phyloP scores from a whole-genome alignment of 2,113 vertebrate genomes.

The Rutilus rutilus region DNA sequence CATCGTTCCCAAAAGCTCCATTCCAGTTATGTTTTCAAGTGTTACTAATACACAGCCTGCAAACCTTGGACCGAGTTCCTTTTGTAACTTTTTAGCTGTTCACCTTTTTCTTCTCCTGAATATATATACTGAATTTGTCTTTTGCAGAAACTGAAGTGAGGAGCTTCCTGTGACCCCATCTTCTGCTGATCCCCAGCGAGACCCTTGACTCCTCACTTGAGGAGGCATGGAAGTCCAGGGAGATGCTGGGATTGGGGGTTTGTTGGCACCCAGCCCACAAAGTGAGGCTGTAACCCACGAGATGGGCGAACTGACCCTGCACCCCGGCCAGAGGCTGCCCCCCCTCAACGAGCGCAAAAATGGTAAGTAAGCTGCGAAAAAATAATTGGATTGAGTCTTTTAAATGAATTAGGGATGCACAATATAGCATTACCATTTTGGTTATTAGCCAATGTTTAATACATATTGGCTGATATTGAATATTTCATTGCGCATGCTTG shows the following conservation, averaged over 20 bases:
- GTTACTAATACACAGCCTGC: neutral
- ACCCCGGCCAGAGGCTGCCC: conserved; percentile 85
- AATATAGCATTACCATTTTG: too few relatives aligned
- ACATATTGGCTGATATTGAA: too few relatives aligned
- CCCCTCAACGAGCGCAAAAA: conserved; percentile 94
- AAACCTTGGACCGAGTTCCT: neutral
- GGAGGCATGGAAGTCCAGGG: conserved; percentile 84
- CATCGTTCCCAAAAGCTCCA: conserved; percentile 11
- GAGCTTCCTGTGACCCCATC: conserved; percentile 44
- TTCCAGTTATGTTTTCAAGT: neutral
- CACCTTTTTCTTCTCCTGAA: neutral
- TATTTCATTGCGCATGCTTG: too few relatives aligned
- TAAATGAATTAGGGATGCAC: neutral
- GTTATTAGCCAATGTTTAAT: too few relatives aligned
- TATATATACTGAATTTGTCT: conserved; percentile 20
- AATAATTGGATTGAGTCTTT: neutral
- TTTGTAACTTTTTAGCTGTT: neutral
- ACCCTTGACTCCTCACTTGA: conserved; percentile 55
- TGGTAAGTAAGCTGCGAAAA: conserved; percentile 75
- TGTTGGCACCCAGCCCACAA: conserved; percentile 90
- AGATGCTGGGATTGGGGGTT: conserved; percentile 75
- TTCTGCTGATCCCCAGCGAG: conserved; percentile 53
- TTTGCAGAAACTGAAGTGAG: conserved; percentile 62
- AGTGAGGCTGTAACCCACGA: conserved; percentile 95
- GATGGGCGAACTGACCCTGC: conserved; percentile 90